Evolutionary conservation across 2,113 vertebrate species (phyloP).

Genomic region (Pipa parva): DNA sequence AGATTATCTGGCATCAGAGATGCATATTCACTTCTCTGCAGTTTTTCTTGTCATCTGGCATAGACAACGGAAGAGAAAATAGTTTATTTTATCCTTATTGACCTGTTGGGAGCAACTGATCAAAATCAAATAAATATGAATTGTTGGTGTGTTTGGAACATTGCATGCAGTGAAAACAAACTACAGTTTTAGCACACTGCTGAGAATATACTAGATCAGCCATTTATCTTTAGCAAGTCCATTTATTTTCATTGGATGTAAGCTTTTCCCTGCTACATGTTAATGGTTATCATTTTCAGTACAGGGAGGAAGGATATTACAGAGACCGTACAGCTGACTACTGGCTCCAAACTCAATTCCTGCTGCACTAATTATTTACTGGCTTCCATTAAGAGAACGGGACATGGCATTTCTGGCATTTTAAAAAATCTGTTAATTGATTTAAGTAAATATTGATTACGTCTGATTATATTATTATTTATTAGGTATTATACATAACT

Average conservation of each 20-base stretch:
- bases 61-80: slow-evolving; percentile 55
- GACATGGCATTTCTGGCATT: too few species aligned
- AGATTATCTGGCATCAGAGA: slow-evolving; percentile 32
- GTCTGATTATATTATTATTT: too few species aligned
- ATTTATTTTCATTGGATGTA: slow-evolving; percentile 20
- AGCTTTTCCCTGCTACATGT: not conserved
- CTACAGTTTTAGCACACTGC: slow-evolving; percentile 41
- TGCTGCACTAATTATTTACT: too few species aligned
- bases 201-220: slow-evolving; percentile 22
- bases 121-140: slow-evolving; percentile 54
- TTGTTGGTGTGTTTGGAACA: slow-evolving; percentile 44
- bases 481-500: too few species aligned
- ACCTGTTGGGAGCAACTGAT: slow-evolving; percentile 49
- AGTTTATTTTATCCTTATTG: slow-evolving; percentile 57
- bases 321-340: too few species aligned
- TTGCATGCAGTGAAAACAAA: slow-evolving; percentile 48
- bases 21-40: slow-evolving; percentile 33
- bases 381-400: too few species aligned
- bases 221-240: not conserved
- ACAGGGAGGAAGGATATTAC: too few species aligned
- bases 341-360: too few species aligned
- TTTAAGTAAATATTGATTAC: too few species aligned
- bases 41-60: slow-evolving; percentile 44
- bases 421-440: too few species aligned
- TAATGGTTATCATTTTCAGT: too few species aligned